Evolutionary conservation across 2,113 vertebrate species (phyloP).

Genomic region (Nestor notabilis): DNA sequence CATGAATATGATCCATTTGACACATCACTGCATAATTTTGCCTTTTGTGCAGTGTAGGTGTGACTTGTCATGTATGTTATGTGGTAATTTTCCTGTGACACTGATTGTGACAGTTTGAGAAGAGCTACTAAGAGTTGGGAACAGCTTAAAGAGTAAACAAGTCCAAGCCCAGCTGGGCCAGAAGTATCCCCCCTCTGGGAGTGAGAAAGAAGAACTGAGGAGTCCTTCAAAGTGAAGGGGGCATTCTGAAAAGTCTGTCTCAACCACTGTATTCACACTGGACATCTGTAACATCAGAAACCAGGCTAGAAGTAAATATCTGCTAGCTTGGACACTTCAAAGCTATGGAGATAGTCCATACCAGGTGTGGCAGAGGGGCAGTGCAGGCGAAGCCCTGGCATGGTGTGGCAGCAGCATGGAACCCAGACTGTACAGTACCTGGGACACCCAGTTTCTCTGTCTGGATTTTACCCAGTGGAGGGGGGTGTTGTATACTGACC

Average conservation of each 20-base stretch:
- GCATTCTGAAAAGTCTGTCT: neutral
- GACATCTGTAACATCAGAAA: neutral
- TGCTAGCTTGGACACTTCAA: neutral
- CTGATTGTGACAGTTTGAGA: constrained; percentile 17
- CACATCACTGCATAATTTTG: constrained; percentile 36
- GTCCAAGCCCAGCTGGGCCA: neutral
- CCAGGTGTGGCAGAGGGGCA: neutral
- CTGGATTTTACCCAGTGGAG: neutral
- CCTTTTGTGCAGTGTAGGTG: constrained; percentile 28
- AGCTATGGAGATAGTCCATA: neutral
- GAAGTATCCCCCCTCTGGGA: neutral
- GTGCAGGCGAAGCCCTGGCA: neutral
- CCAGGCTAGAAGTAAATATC: neutral
- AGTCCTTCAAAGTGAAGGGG: neutral
- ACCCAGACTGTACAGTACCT: neutral
- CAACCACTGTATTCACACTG: neutral
- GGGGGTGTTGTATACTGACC: neutral
- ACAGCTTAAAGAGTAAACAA: neutral
- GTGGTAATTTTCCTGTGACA: constrained; percentile 26
- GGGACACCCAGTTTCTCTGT: neutral
- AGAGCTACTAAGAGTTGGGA: neutral
- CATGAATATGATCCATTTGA: neutral
- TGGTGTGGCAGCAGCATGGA: neutral
- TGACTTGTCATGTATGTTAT: constrained; percentile 8
- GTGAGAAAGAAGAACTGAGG: neutral